phyloP scores from a whole-genome alignment of 2,797 vertebrate genomes.

The Protosalanx chinensis region DNA sequence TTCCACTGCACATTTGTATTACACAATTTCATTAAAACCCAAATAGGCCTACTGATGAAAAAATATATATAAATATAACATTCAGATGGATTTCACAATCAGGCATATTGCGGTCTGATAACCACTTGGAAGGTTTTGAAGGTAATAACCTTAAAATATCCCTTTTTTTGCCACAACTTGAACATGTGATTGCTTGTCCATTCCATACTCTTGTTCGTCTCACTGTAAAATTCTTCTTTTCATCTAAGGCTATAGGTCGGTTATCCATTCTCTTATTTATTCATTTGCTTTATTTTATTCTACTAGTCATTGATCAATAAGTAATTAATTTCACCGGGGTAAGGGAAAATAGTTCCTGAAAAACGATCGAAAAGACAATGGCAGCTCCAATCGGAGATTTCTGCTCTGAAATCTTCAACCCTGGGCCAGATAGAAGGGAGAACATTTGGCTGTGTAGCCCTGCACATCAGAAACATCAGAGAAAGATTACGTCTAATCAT shows the following conservation, averaged over 20 bases:
- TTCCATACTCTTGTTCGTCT: too few relatives aligned
- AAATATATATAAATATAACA: slow-evolving; percentile 6
- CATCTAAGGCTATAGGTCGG: slow-evolving; percentile 56
- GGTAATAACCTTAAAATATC: too few relatives aligned
- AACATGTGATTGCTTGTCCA: too few relatives aligned
- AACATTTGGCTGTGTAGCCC: neutral
- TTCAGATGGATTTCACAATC: slow-evolving; percentile 8
- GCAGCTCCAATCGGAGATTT: slow-evolving; percentile 43
- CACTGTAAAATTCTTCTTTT: slow-evolving; percentile 11
- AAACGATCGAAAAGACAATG: slow-evolving; percentile 46
- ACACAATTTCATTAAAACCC: slow-evolving; percentile 55
- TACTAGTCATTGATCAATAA: slow-evolving; percentile 72
- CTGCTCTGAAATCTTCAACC: slow-evolving; percentile 50
- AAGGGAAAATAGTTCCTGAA: slow-evolving; percentile 58
- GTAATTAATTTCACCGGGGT: slow-evolving; percentile 73
- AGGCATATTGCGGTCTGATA: neutral
- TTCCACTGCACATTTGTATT: slow-evolving; percentile 35
- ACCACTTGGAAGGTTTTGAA: too few relatives aligned
- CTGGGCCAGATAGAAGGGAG: slow-evolving; percentile 25
- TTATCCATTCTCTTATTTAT: slow-evolving; percentile 69
- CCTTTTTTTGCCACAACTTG: too few relatives aligned
- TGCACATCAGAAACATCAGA: neutral
- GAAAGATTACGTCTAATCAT: neutral
- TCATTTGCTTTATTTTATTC: slow-evolving; percentile 71
- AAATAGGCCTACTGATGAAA: slow-evolving; percentile 26